Conservation (phyloP, 1,140 invertebrate genomes). For the Heterodera schachtii region DNA sequence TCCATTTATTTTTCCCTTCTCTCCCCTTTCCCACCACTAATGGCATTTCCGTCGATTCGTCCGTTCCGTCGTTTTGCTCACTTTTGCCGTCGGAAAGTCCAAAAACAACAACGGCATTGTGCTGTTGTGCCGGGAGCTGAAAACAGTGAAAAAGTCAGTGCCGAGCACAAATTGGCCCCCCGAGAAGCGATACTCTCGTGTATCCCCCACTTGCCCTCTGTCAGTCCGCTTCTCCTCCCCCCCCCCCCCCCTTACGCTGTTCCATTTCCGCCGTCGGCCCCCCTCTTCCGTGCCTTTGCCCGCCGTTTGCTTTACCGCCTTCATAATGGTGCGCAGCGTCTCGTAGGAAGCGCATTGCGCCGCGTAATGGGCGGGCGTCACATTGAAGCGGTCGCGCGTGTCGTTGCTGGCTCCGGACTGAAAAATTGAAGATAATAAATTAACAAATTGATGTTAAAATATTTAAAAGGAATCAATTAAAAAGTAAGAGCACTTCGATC, state of each 20-base stretch:
- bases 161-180: too few relatives aligned
- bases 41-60: background rate
- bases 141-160: too few relatives aligned
- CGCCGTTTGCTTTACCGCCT: constrained; percentile 4
- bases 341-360: constrained; percentile 37
- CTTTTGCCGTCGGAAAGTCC: background rate
- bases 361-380: constrained; percentile 53
- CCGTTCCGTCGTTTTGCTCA: background rate
- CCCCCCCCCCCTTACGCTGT: too few relatives aligned
- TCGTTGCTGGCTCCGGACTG: constrained; percentile 43
- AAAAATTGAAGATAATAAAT: background rate
- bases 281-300: constrained; percentile 14
- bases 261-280: too few relatives aligned
- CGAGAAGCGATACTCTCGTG: too few relatives aligned
- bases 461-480: too few relatives aligned
- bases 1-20: background rate
- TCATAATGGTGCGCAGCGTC: constrained; percentile 36
- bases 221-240: too few relatives aligned
- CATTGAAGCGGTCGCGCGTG: constrained; percentile 34
- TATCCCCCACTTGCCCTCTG: too few relatives aligned
- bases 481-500: constrained; percentile 13
- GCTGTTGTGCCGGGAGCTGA: too few relatives aligned
- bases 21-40: background rate
- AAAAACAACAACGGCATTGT: background rate
- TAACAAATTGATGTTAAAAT: too few relatives aligned